A percentile compares a stretch with the other conserved stretches of the same genome.
Evolutionary conservation across 2,888 invertebrate genomes (phyloP).

Genomic region (Melitaea athalia): DNA sequence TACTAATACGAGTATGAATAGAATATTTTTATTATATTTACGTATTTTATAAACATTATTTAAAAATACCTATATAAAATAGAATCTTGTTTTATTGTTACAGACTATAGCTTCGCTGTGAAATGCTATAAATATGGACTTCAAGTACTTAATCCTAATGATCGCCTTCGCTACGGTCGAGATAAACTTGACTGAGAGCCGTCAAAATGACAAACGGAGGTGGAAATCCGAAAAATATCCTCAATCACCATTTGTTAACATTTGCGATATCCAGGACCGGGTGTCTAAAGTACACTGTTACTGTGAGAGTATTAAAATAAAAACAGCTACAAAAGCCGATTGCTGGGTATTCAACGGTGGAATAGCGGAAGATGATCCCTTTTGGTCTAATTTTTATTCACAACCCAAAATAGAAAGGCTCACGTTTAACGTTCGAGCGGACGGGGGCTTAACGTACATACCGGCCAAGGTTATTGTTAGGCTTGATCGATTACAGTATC

Average conservation of each 20-base stretch:
- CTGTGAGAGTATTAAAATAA: constrained; percentile 82
- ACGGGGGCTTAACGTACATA: constrained; percentile 86
- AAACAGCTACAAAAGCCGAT: constrained; percentile 86
- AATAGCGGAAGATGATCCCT: constrained; percentile 86
- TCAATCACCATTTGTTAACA: constrained; percentile 76
- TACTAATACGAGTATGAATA: too few relatives aligned
- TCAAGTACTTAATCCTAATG: constrained; percentile 76
- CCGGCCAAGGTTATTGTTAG: constrained; percentile 87
- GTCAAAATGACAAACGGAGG: constrained; percentile 74
- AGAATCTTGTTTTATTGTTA: constrained; percentile 58
- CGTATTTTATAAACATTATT: not conserved
- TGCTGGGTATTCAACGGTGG: constrained; percentile 89
- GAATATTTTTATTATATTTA: too few relatives aligned
- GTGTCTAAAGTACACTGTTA: constrained; percentile 85
- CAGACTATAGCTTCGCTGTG: constrained; percentile 71
- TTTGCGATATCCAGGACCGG: constrained; percentile 81
- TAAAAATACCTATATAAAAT: not conserved
- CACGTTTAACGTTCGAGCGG: constrained; percentile 86
- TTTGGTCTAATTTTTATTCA: constrained; percentile 89
- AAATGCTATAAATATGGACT: constrained; percentile 68
- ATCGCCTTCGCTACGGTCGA: constrained; percentile 74
- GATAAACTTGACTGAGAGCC: constrained; percentile 75
- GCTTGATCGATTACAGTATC: constrained; percentile 84
- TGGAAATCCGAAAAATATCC: constrained; percentile 72
- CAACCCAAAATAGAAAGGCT: constrained; percentile 87